Conservation (phyloP, 2,888 invertebrate species). For the Notocelia uddmanniana region DNA sequence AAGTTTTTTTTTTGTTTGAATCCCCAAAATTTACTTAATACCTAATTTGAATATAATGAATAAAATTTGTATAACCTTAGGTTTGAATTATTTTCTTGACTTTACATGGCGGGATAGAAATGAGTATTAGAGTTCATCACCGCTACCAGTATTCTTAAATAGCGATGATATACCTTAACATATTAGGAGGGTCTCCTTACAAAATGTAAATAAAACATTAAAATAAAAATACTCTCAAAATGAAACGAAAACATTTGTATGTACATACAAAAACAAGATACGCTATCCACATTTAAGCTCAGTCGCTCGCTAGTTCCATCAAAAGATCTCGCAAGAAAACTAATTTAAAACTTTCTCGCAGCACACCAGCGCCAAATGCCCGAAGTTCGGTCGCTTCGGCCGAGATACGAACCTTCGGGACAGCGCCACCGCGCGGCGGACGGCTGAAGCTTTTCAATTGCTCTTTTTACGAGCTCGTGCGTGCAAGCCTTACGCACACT, state of each 20-base stretch:
- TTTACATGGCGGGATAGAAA: neutral
- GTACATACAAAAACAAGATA: slow-evolving; percentile 1
- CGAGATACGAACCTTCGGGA: slow-evolving; percentile 67
- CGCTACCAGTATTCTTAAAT: neutral
- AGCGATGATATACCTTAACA: neutral
- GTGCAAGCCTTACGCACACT: slow-evolving; percentile 75
- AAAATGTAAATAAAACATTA: no score
- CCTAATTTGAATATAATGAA: no score
- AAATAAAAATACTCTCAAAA: neutral
- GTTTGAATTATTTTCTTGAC: neutral
- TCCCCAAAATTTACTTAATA: no score
- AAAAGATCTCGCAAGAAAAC: slow-evolving; percentile 66
- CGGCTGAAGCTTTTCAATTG: slow-evolving; percentile 82
- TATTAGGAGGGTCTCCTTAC: no score
- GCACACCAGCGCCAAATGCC: slow-evolving; percentile 73
- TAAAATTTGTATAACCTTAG: no score
- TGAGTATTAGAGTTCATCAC: neutral
- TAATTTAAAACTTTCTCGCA: slow-evolving; percentile 65
- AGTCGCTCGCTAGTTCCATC: slow-evolving; percentile 37
- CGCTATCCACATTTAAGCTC: slow-evolving; percentile 26
- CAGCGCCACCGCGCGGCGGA: slow-evolving; percentile 82
- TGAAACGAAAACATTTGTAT: neutral
- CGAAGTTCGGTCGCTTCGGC: slow-evolving; percentile 58
- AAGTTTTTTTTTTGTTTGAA: no score
- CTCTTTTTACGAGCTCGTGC: slow-evolving; percentile 74